Percentiles rank a stretch among this genome's conserved stretches.
phyloP scores from a whole-genome alignment of 1,140 invertebrate species.

The Meteorus sp. region DNA sequence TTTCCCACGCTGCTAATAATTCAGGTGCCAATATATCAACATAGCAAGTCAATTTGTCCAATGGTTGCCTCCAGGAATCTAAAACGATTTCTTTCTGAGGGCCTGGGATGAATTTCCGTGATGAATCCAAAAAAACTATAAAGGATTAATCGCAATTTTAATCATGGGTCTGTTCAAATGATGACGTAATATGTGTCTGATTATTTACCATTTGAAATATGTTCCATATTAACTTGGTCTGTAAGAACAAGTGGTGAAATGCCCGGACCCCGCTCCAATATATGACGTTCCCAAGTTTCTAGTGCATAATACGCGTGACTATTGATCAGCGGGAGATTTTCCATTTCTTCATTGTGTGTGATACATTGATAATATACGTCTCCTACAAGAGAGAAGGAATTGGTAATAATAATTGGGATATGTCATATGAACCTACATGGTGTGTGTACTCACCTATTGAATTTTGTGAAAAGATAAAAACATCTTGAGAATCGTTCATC shows the following conservation, averaged over 20 bases:
- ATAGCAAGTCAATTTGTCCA: slow-evolving; percentile 43
- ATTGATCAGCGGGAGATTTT: slow-evolving; percentile 41
- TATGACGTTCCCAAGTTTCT: slow-evolving; percentile 43
- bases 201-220: slow-evolving; percentile 38
- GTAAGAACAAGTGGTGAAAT: slow-evolving; percentile 38
- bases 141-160: too few species aligned
- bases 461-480: slow-evolving; percentile 48
- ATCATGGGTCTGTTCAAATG: too few species aligned
- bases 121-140: slow-evolving; percentile 42
- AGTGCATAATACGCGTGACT: slow-evolving; percentile 38
- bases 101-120: slow-evolving; percentile 31
- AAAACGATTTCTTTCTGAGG: not conserved
- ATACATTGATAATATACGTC: slow-evolving; percentile 55
- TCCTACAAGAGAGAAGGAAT: slow-evolving; percentile 33
- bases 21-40: slow-evolving; percentile 50
- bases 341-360: slow-evolving; percentile 37
- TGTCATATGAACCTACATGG: not conserved
- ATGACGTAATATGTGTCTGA: too few species aligned
- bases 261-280: slow-evolving; percentile 28
- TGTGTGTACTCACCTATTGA: slow-evolving; percentile 42
- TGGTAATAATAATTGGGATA: not conserved
- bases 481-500: slow-evolving; percentile 26
- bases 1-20: slow-evolving; percentile 49
- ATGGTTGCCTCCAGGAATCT: slow-evolving; percentile 42
- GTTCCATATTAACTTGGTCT: slow-evolving; percentile 38